Evolutionary conservation across 30 jellyfish, hydroid and myxozoan genomes (phyloP).

Genomic region (Catostylus mosaicus): DNA sequence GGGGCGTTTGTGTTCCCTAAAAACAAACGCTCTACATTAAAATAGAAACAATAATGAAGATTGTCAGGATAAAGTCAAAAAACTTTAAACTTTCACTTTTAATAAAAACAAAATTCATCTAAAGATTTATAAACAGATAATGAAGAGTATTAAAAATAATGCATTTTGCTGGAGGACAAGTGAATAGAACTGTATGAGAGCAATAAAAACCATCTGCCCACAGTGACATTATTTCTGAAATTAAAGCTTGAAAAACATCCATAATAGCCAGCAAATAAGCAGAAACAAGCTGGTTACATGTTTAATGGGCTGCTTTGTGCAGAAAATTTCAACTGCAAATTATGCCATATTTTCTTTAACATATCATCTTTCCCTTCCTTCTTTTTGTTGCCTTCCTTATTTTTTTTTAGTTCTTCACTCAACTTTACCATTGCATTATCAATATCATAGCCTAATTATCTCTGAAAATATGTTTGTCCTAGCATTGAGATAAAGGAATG

Average conservation of each 20-base stretch:
- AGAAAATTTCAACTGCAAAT: not conserved
- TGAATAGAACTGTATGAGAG: not conserved
- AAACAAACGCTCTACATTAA: not conserved
- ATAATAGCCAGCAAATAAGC: not conserved
- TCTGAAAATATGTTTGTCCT: too few relatives aligned
- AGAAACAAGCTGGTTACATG: not conserved
- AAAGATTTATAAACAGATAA: not conserved
- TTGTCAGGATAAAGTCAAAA: not conserved
- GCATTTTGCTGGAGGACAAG: not conserved
- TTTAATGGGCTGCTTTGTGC: not conserved
- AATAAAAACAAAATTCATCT: not conserved
- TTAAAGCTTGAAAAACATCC: not conserved
- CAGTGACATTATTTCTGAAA: not conserved
- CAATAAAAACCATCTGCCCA: not conserved
- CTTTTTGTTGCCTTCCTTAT: not conserved
- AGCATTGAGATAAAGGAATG: too few relatives aligned
- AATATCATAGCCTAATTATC: too few relatives aligned
- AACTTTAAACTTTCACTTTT: not conserved
- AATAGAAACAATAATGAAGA: not conserved
- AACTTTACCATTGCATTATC: too few relatives aligned
- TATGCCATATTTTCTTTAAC: not conserved
- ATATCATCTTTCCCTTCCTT: not conserved
- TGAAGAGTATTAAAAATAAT: not conserved
- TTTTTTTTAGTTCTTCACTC: not conserved
- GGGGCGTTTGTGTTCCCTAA: slow-evolving; percentile 73